A percentile compares a stretch with the other conserved stretches of the same genome.
phyloP scores from a whole-genome alignment of 2,113 vertebrate species.

The Vidua macroura region DNA sequence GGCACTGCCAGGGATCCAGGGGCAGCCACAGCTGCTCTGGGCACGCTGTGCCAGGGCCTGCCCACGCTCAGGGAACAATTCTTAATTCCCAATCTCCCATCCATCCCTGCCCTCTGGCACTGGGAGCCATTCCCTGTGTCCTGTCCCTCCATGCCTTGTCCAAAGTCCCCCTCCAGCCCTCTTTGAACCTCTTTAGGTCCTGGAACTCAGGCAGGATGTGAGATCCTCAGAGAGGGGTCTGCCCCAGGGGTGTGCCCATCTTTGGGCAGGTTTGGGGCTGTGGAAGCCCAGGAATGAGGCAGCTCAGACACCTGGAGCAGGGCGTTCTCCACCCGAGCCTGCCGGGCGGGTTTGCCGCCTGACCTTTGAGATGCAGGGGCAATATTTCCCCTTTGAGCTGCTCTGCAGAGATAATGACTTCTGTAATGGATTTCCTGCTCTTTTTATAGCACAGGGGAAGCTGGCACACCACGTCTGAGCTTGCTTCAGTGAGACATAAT shows the following conservation, averaged over 20 bases:
- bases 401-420: slow-evolving; percentile 18
- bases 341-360: not conserved
- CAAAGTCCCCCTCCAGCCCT: not conserved
- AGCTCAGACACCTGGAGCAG: not conserved
- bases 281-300: not conserved
- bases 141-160: not conserved
- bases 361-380: not conserved
- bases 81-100: accelerated
- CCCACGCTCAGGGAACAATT: not conserved
- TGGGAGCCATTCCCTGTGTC: not conserved
- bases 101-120: accelerated
- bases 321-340: not conserved
- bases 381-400: not conserved
- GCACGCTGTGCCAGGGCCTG: not conserved
- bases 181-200: accelerated
- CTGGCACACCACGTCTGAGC: not conserved
- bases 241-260: accelerated
- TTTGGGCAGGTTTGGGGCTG: not conserved
- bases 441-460: slow-evolving; percentile 6
- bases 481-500: not conserved
- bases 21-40: not conserved
- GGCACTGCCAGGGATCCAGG: not conserved
- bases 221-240: not conserved
- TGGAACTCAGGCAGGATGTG: no score
- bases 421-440: slow-evolving; percentile 43